Conservation (phyloP, 2,888 invertebrate species). For the Muschampia plurimacula region DNA sequence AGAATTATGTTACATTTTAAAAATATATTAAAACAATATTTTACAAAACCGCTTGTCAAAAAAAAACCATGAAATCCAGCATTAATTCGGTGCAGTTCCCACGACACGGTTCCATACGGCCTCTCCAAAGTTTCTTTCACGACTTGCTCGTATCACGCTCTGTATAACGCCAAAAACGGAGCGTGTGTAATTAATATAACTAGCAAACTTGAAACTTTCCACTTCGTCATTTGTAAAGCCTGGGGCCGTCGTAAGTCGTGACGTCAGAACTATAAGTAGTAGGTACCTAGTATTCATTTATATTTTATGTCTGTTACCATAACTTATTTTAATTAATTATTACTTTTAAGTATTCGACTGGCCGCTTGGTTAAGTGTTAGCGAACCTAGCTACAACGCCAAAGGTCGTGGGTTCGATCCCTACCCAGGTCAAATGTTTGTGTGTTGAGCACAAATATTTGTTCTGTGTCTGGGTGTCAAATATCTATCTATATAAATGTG, state of each 20-base stretch:
- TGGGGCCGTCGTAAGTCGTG: slow-evolving; percentile 22
- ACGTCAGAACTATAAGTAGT: slow-evolving; percentile 12
- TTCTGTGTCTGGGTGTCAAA: too few species aligned
- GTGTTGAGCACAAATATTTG: too few species aligned
- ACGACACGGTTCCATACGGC: slow-evolving; percentile 16
- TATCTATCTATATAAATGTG: too few species aligned
- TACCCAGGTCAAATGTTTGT: too few species aligned
- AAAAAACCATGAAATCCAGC: slow-evolving; percentile 7
- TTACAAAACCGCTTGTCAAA: slow-evolving; percentile 12
- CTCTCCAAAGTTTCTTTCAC: slow-evolving; percentile 36
- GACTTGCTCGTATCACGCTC: slow-evolving; percentile 35
- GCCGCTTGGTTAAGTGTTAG: too few species aligned
- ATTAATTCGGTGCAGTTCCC: slow-evolving; percentile 22
- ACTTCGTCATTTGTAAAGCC: slow-evolving; percentile 34
- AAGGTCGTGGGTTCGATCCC: too few species aligned
- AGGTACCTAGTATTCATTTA: neutral
- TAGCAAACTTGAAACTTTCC: slow-evolving; percentile 38
- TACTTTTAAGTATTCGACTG: too few species aligned
- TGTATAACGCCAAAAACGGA: slow-evolving; percentile 33
- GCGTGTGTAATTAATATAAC: slow-evolving; percentile 38
- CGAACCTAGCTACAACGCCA: too few species aligned
- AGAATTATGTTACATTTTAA: neutral
- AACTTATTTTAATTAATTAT: neutral
- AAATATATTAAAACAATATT: neutral
- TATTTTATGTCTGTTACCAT: neutral